Base-by-base conservation (phyloP, 2,888 invertebrate genomes). In the Nowickia ferox region DNA sequence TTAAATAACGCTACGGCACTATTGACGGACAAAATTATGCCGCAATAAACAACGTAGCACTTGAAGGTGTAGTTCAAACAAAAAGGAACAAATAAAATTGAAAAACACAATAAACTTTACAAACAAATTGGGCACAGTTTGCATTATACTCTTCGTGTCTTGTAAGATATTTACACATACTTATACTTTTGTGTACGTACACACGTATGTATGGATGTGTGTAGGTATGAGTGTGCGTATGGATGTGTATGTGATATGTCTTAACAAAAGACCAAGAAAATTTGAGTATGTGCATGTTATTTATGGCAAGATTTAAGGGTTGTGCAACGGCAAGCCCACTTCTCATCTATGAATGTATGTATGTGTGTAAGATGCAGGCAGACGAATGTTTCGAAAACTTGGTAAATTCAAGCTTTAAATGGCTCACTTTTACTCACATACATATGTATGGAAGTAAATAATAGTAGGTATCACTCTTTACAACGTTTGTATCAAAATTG, bases 1-100 rank as follows among this genome's bases (percentile, higher is more conserved):
- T 80, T 81, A 79, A 87, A 81, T 53, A 71, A 59, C 46, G 46
- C 65, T 76, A 83, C 83, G 83, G 66, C 75, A 55, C 74, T 84
- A 86, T 86, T 86, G 80, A 69, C 77, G 77, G 76, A 57, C 80
- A 84, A 84, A 84, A 69, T 76, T 44, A 69, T 57, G 75, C 83
- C 86, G 86, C 79, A 86, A 79, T 79, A 86, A 61, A 30, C 66
- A 61, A 75, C 75, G 53, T 79, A 76, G 79, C 75, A 83, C 83
- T 86, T 76, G 46, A 44, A 61, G 46, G 44, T 79, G 75, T 75
- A 63, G 55, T 66, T 51, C 17, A 76, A 72, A 53, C 51, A 74
- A 66, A 74, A 42, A 42, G 63, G 19, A 72, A 68, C 19, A 71
- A 65, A 71, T 8, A 59, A 69, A 80, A 69, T 44, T 46, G 8